Evolutionary conservation across 2,113 vertebrate genomes (phyloP), one percentile per base, ranked within the genome.

Genomic region (Plecturocebus donacophilus): DNA sequence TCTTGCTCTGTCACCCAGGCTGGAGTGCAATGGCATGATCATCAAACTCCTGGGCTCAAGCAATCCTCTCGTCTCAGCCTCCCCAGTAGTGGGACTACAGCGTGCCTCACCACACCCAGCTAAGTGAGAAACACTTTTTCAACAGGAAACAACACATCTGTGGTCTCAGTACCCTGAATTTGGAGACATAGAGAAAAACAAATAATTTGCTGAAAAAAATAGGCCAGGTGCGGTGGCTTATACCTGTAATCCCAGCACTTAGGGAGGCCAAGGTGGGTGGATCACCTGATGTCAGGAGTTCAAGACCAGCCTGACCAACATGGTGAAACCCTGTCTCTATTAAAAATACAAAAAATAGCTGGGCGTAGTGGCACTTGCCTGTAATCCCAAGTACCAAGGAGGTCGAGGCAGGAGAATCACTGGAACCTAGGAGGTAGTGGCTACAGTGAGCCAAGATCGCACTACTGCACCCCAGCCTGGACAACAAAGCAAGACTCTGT

Each of bases 91-190:
- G 61, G 61, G 61, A 64, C 61, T 64, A 30, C 27, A 64, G 27
- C 12, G 2, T 12, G 27, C 30, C 13, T 30, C 27, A 64, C 66
- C 66, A 68, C 30, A 35, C 32, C 32, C 32, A 17, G 32, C 32
- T 35, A 68, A 35, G 32, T 68, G 66, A 84, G 9, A 96, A 93
- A 85, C 4, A 1, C 2, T 89, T 94, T 94, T 93, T 95, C 58
- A 56, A 94, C 87, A 96, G 89, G 94, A 95, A 97, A 58, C 47
- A 87, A 61, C 56, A 87, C 66, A 87, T 92, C 47, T 97, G 92
- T 87, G 80, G 61, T 94, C 76, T 94, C 58, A 76, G 84, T 92
- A 85, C 12, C 23, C 80, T 92, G 49, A 9, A 71, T 73, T 94
- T 54, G 49, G 68, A 64, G 47, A 61, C 27, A 64, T 2, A 70